Conservation (phyloP, 2,797 vertebrate species). For the Premnoplex brunnescens region DNA sequence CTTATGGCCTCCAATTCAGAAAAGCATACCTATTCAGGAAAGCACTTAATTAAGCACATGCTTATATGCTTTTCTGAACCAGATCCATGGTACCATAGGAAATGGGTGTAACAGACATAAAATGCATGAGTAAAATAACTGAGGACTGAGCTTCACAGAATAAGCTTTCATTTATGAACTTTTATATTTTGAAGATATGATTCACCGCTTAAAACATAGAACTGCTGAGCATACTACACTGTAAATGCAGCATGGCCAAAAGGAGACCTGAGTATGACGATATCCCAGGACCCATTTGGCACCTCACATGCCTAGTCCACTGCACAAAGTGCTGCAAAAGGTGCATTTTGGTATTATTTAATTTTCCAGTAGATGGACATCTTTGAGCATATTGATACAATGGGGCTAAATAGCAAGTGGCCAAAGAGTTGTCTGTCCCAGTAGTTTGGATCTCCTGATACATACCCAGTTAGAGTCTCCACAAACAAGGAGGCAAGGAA, state of each 20-base stretch:
- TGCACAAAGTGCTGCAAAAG: not conserved
- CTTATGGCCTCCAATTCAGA: slow-evolving; percentile 5
- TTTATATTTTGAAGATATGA: not conserved
- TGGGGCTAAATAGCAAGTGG: not conserved
- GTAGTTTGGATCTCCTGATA: not conserved
- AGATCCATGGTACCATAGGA: slow-evolving; percentile 33
- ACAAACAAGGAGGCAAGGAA: not conserved
- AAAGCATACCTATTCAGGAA: slow-evolving; percentile 40
- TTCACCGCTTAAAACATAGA: not conserved
- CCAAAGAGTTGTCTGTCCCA: not conserved
- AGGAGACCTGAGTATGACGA: not conserved
- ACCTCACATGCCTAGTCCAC: not conserved
- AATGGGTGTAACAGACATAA: slow-evolving; percentile 54
- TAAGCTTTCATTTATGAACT: slow-evolving; percentile 1
- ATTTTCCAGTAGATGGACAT: not conserved
- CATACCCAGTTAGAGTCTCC: not conserved
- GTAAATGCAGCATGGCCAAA: fast-evolving
- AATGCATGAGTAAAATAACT: not conserved
- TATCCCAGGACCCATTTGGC: not conserved
- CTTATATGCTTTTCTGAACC: slow-evolving; percentile 50
- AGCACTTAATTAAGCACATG: slow-evolving; percentile 56
- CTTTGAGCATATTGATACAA: not conserved
- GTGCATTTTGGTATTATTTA: not conserved
- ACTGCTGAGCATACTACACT: not conserved
- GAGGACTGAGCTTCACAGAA: not conserved